phyloP scores from a whole-genome alignment of 2,888 invertebrate genomes.

The Sinelater perroti region DNA sequence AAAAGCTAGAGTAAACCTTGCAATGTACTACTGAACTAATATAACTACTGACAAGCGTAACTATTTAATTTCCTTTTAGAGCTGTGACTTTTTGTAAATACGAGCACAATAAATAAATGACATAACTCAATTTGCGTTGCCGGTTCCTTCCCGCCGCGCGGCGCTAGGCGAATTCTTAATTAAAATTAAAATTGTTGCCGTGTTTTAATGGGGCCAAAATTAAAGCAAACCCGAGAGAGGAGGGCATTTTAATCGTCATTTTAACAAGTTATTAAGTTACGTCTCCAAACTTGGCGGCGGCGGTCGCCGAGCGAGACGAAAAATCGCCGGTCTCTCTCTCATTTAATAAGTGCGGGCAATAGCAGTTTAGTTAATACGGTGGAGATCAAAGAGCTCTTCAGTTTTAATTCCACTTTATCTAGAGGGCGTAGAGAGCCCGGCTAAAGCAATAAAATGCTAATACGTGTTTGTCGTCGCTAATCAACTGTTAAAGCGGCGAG shows the following conservation, averaged over 20 bases:
- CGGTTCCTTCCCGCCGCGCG: slow-evolving; percentile 12
- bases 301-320: slow-evolving; percentile 38
- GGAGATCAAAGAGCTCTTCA: slow-evolving; percentile 65
- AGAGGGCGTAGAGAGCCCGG: slow-evolving; percentile 62
- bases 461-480: slow-evolving; percentile 74
- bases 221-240: slow-evolving; percentile 54
- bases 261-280: slow-evolving; percentile 55
- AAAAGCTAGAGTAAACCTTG: slow-evolving; percentile 24
- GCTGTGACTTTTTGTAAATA: slow-evolving; percentile 62
- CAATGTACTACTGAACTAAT: slow-evolving; percentile 34
- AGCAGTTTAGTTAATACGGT: slow-evolving; percentile 61
- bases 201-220: slow-evolving; percentile 53
- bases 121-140: slow-evolving; percentile 38
- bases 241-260: slow-evolving; percentile 55
- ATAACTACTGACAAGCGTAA: slow-evolving; percentile 38
- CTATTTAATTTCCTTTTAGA: slow-evolving; percentile 54
- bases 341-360: slow-evolving; percentile 61
- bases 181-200: slow-evolving; percentile 54
- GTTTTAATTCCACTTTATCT: slow-evolving; percentile 68
- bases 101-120: slow-evolving; percentile 57
- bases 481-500: slow-evolving; percentile 60
- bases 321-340: slow-evolving; percentile 52
- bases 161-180: slow-evolving; percentile 43
- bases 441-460: slow-evolving; percentile 75
- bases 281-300: slow-evolving; percentile 42